Evolutionary conservation across 2,888 invertebrate species (phyloP), one percentile per base, ranked within the genome.

Genomic region (Harpalus rubripes): DNA sequence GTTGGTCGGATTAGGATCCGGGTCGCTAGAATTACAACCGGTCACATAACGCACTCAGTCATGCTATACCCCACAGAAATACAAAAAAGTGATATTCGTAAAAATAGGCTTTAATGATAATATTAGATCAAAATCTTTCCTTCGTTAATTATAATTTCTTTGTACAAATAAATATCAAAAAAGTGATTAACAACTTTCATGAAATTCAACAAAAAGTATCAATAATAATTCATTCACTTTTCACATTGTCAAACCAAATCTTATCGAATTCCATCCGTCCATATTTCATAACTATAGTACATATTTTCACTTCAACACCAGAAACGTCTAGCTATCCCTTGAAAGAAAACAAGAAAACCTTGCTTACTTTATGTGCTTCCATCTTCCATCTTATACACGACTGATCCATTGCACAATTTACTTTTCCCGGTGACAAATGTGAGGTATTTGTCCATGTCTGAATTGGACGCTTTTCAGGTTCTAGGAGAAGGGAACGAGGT

Each of bases 341-440:
- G 26, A 15, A 68, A 15, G 68, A 39, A 68, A 68, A 68, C 68
- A 39, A 68, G 68, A 68, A 68, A 68, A 68, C 68, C 3, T 22
- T 65, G n/a, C 26, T 39, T 65, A 65, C 26, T 68, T 68, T 32
- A 68, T 39, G 68, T 68, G 39, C 15, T 68, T 68, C 32, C 68
- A 68, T 68, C 32, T 39, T n/a, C 22, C 22, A 22, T 22, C 22
- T 22, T 22, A n/a, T n/a, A n/a, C n/a, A 32, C 12, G 39, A 39
- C 15, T 32, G 68, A 68, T 68, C 68, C 68, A 68, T 68, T 68
- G 7, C 39, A 68, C 68, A 68, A 68, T 68, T 68, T 68, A 68
- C 68, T 68, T 52, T 39, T 6, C 26, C 12, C 68, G 32, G 39
- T 68, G 68, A 68, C 68, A 68, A 68, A 68, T 68, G 68, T 32